Base-by-base conservation (phyloP, 92 coral and sea anemone species). In the Montipora capitata region DNA sequence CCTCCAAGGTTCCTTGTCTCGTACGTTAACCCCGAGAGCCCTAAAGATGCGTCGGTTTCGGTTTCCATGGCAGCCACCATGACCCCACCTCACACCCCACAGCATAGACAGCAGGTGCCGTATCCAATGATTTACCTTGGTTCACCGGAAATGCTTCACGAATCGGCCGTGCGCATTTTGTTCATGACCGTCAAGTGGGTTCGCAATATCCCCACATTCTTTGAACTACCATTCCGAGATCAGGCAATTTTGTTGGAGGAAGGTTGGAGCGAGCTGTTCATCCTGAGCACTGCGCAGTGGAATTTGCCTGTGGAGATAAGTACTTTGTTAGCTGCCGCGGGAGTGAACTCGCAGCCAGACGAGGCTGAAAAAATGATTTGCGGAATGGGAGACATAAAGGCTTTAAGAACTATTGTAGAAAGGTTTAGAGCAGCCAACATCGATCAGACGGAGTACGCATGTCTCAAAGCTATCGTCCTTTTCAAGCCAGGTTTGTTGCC, bases 171-270 rank as follows among this genome's bases (percentile, higher is more conserved):
- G 72, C 89, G 99, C 66, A 88, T 97, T 44, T 87, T 97, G 38
- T 96, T 94, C 45, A 94, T 97, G 96, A 96, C 99, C 3, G 98
- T 97, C 16, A 96, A 97, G 77, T 97, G 99, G 99, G 98, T 97
- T n/a, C 94, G 96, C 40, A 94, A 97, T 66, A 97, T 97, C 40
- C 99, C 99, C 3, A 97, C 99, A 9, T 97, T 97, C 76, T 92
- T 94, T 41, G 99, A 97, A 69, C 91, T 97, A 67, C 98, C 99
- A 5, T 96, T 96, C 75, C 94, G 98, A 45, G 99, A 97, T 76
- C 99, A 97, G 74, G 98, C 94, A 52, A 93, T 97, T 48, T 68
- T 97, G n/a, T 89, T 97, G 35, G 96, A 96, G 72, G 99, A 96
- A 77, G 94, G 99, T 57, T 97, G 99, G 99, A 85, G 99, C 72